These are phyloP conservation scores for Oxyura jamaicensis DNA, from an alignment of 2,113 vertebrate genomes.

Conservation along the genomic window DNA sequence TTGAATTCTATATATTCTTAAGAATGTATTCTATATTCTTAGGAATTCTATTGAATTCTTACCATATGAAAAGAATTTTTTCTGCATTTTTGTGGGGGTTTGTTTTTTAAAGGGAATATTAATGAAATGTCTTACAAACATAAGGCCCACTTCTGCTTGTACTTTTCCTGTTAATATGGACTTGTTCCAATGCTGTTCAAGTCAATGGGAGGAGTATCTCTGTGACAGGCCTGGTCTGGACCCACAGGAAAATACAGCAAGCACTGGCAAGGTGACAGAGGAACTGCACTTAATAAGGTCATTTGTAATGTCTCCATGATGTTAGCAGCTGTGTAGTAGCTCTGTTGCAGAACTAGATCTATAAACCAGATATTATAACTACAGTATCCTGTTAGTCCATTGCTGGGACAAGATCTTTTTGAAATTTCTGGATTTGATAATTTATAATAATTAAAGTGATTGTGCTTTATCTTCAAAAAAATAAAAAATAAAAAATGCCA, in stretches of 20 bases:
- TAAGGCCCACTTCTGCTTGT: not conserved
- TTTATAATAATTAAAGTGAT: not conserved
- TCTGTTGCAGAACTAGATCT: constrained; percentile 1
- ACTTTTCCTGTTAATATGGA: not conserved
- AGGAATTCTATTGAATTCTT: not conserved
- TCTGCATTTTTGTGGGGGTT: not conserved
- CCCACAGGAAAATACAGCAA: constrained; percentile 11
- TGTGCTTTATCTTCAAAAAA: not conserved
- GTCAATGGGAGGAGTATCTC: not conserved
- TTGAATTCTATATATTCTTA: not conserved
- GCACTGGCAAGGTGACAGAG: constrained; percentile 15
- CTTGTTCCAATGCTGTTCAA: not conserved
- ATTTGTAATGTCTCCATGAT: not conserved
- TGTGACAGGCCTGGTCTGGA: not conserved
- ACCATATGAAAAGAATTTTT: not conserved
- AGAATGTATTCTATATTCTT: too few species aligned
- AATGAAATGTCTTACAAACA: constrained; percentile 4
- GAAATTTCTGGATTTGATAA: not conserved
- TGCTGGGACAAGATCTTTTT: not conserved
- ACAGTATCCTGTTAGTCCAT: not conserved
- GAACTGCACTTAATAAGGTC: not conserved
- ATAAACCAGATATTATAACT: not conserved
- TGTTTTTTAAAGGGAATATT: constrained; percentile 25
- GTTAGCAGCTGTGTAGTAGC: constrained; percentile 23
- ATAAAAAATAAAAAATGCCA: not conserved